phyloP scores from a whole-genome alignment of 2,888 invertebrate species.

The Latrodectus elegans region DNA sequence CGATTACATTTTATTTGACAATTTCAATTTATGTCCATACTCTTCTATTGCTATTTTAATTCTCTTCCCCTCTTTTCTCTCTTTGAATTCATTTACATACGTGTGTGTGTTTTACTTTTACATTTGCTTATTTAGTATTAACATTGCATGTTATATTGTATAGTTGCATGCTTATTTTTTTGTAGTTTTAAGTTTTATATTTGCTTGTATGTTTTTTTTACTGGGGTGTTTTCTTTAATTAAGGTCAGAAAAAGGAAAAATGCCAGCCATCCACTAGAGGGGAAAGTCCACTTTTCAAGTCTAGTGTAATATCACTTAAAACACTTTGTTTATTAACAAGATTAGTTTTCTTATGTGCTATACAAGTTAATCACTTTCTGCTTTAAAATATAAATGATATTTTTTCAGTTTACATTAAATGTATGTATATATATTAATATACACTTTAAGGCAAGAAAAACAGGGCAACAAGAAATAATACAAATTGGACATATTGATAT shows the following conservation, averaged over 20 bases:
- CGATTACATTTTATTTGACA: too few species aligned
- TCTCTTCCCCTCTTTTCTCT: too few species aligned
- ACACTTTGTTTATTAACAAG: slow-evolving; percentile 13
- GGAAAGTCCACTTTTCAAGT: slow-evolving; percentile 48
- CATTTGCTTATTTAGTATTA: too few species aligned
- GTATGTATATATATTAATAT: too few species aligned
- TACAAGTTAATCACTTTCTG: background rate
- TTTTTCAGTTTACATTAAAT: background rate
- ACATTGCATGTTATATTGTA: too few species aligned
- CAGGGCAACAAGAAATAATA: too few species aligned
- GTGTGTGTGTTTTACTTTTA: too few species aligned
- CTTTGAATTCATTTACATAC: too few species aligned
- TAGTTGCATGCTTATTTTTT: background rate
- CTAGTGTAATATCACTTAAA: slow-evolving; percentile 61
- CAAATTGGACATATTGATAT: too few species aligned
- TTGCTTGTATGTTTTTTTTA: slow-evolving; percentile 10
- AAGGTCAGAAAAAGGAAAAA: slow-evolving; percentile 58
- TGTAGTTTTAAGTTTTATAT: slow-evolving; percentile 6
- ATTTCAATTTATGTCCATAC: too few species aligned
- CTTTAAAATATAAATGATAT: background rate
- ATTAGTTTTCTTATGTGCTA: background rate
- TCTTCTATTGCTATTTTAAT: too few species aligned
- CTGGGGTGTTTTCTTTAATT: slow-evolving; percentile 38
- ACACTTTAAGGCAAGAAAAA: too few species aligned
- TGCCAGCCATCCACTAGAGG: slow-evolving; percentile 11